Evolutionary conservation across 2,888 invertebrate genomes (phyloP).

Genomic region (Troides oblongomaculatus): DNA sequence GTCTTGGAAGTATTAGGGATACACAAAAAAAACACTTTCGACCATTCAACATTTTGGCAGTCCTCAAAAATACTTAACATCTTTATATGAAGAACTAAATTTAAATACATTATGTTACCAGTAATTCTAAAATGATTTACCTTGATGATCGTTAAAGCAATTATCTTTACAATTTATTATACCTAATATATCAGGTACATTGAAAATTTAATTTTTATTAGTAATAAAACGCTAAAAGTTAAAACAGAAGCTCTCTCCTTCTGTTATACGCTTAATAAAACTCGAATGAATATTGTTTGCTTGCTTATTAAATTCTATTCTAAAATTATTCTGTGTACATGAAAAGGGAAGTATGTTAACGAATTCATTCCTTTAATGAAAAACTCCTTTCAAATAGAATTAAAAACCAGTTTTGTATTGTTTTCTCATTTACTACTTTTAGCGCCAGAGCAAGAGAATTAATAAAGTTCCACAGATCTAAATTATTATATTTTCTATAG

Average conservation of each 20-base stretch:
- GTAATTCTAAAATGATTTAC: no score
- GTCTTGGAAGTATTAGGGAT: no score
- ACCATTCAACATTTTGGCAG: no score
- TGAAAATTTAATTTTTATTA: not conserved
- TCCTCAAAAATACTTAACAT: no score
- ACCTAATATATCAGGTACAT: not conserved
- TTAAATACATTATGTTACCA: no score
- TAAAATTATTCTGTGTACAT: not conserved
- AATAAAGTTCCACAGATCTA: not conserved
- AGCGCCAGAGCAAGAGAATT: not conserved
- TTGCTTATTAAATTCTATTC: not conserved
- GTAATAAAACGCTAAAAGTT: not conserved
- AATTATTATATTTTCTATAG: not conserved
- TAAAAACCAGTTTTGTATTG: not conserved
- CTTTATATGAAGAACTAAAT: no score
- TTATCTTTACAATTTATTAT: no score
- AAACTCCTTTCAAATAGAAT: not conserved
- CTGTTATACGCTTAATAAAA: not conserved
- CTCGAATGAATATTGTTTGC: not conserved
- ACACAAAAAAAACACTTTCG: no score
- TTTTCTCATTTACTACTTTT: not conserved
- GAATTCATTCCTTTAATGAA: not conserved
- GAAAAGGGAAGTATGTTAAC: not conserved
- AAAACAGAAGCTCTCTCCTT: not conserved
- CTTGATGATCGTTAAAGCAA: no score